Conservation (phyloP, 2,888 invertebrate genomes). For the Schizotus pectinicornis region DNA sequence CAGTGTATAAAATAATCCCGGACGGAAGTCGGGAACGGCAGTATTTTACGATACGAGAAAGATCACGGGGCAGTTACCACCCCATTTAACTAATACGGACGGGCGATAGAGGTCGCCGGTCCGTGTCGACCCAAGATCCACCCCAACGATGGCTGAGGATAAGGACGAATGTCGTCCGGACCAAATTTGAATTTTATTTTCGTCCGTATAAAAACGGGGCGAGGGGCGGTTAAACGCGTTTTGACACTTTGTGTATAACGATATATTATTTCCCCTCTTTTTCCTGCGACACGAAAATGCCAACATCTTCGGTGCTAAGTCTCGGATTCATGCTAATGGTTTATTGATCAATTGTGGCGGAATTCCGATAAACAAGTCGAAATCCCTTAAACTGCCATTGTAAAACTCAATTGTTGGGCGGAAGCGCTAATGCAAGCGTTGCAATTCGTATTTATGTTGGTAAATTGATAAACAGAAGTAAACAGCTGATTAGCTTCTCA, state of each 20-base stretch:
- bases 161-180: slow-evolving; percentile 17
- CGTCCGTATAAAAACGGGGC: slow-evolving; percentile 21
- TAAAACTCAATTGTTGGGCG: too few relatives aligned
- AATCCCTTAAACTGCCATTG: too few relatives aligned
- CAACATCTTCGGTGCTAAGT: too few relatives aligned
- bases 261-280: too few relatives aligned
- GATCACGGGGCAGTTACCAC: slow-evolving; percentile 32
- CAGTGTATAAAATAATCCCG: slow-evolving; percentile 33
- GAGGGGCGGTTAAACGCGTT: slow-evolving; percentile 26
- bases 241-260: slow-evolving; percentile 23
- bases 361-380: too few relatives aligned
- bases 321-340: too few relatives aligned
- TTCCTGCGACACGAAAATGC: too few relatives aligned
- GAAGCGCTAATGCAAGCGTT: too few relatives aligned
- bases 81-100: slow-evolving; percentile 34
- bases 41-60: slow-evolving; percentile 32
- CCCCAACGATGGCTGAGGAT: slow-evolving; percentile 1
- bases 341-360: too few relatives aligned
- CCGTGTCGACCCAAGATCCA: slow-evolving; percentile 1
- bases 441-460: too few relatives aligned
- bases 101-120: slow-evolving; percentile 26
- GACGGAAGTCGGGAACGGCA: slow-evolving; percentile 32
- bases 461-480: too few relatives aligned
- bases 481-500: too few relatives aligned
- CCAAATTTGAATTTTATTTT: slow-evolving; percentile 21